Percentiles rank a stretch among this genome's conserved stretches.
phyloP scores from a whole-genome alignment of 2,113 vertebrate genomes.

The Delphinus delphis region DNA sequence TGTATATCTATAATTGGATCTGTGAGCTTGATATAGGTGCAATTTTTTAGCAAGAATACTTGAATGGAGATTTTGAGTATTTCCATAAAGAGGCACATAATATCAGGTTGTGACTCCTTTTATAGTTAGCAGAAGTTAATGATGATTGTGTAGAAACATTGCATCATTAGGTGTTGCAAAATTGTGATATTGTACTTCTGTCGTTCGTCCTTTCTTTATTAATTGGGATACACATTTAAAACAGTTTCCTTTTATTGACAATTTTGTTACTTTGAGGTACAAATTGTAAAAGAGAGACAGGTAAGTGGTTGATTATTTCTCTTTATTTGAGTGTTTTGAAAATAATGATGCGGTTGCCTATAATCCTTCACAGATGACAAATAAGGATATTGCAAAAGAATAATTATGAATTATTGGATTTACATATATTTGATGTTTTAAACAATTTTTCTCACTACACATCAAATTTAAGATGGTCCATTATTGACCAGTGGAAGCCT shows the following conservation, averaged over 20 bases:
- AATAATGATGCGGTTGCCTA: background rate
- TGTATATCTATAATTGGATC: background rate
- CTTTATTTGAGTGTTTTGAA: background rate
- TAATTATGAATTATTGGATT: background rate
- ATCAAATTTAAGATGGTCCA: background rate
- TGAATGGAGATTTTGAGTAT: background rate
- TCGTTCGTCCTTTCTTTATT: background rate
- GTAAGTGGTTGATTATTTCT: background rate
- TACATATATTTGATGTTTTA: background rate
- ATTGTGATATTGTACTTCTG: background rate
- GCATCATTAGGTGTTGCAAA: background rate
- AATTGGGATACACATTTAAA: background rate
- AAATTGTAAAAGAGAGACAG: background rate
- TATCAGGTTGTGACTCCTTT: background rate
- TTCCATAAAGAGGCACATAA: background rate
- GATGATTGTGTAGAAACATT: background rate
- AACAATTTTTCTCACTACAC: background rate
- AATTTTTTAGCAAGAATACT: slow-evolving; percentile 14
- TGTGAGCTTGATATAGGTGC: background rate
- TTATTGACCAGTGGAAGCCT: background rate
- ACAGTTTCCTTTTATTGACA: background rate
- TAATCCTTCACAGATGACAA: background rate
- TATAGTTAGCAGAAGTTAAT: slow-evolving; percentile 10
- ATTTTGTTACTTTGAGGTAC: background rate
- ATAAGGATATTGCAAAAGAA: background rate